These are phyloP conservation scores for Cephus rjabovi DNA, from an alignment of 2,888 invertebrate species.

Conservation along the genomic window DNA sequence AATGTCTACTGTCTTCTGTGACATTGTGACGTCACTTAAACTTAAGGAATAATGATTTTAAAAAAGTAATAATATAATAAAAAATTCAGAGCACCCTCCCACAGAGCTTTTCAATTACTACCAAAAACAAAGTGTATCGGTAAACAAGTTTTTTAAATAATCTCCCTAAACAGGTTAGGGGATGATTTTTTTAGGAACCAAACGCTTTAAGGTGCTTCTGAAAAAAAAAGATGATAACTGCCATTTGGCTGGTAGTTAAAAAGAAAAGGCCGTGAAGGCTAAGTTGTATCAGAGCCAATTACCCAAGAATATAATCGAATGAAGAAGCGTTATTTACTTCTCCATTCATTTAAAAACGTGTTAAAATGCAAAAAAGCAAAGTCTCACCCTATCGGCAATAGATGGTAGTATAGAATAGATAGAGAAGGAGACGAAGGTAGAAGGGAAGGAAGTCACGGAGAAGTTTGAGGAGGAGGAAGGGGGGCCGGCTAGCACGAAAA, in stretches of 20 bases:
- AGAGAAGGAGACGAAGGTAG: slow-evolving; percentile 29
- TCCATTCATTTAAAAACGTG: slow-evolving; percentile 47
- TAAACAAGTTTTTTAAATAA: slow-evolving; percentile 4
- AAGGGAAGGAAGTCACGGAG: slow-evolving; percentile 28
- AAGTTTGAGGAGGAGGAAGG: slow-evolving; percentile 38
- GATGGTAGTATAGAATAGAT: slow-evolving; percentile 29
- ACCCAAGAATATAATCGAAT: slow-evolving; percentile 44
- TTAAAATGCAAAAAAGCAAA: slow-evolving; percentile 46
- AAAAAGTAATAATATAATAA: too few relatives aligned
- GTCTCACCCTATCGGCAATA: slow-evolving; percentile 29
- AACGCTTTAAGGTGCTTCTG: too few relatives aligned
- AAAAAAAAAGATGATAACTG: too few relatives aligned
- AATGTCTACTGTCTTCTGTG: too few relatives aligned
- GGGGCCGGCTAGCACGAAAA: slow-evolving; percentile 24
- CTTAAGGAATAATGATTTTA: too few relatives aligned
- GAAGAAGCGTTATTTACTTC: slow-evolving; percentile 49
- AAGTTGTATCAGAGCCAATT: slow-evolving; percentile 31
- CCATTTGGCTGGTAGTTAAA: too few relatives aligned
- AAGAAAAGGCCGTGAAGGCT: slow-evolving; percentile 7
- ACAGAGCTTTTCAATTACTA: too few relatives aligned
- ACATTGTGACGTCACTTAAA: too few relatives aligned
- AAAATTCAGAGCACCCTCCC: too few relatives aligned
- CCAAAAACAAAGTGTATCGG: not conserved
- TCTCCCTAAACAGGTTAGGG: not conserved
- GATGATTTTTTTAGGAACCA: too few relatives aligned